Evolutionary conservation across 2,113 vertebrate genomes (phyloP), one percentile per base, ranked within the genome.

Genomic region (Sinosuthora webbiana): DNA sequence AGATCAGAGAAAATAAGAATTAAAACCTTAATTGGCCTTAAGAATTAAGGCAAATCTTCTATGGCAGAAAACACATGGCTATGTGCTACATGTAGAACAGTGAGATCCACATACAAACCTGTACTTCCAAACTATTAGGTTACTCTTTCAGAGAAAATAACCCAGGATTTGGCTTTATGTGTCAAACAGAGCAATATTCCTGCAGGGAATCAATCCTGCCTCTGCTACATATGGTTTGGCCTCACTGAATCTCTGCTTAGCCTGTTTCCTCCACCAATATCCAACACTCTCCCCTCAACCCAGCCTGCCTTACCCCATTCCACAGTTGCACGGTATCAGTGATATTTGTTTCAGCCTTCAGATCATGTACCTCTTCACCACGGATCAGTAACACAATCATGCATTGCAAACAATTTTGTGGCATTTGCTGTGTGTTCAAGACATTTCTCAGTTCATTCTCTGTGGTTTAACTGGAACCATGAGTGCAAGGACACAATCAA

Each of bases 401-500:
- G 44, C n/a, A 50, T 18, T 89, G 80, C 21, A 20, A 39, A 71
- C 0, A 0, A n/a, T 42, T 42, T 62, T 1, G 1, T 62, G 64
- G 7, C 13, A 44, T 80, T 84, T 84, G 6, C 23, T 45, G 13
- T 25, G 17, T 4, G 2, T 44, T 64, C 50, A 15, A 42, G 30
- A 47, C 4, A 42, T 75, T 82, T 90, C 22, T 56, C 7, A 2
- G 14, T 77, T 80, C 39, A 37, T 65, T 74, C 6, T n/a, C 60
- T 21, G 2, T 31, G 59, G 28, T 27, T 90, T 30, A 63, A 9
- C 15, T 44, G 19, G 20, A 77, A 50, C 22, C 9, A 9, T 6
- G 9, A 18, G 6, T n/a, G 13, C 25, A 37, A 74, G n/a, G 30
- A 87, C 25, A 9, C 21, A 25, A 73, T 27, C 44, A 73, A 77